Evolutionary conservation across 2,113 vertebrate genomes (phyloP), one percentile per base, ranked within the genome.

Genomic region (Phoenicopterus ruber): DNA sequence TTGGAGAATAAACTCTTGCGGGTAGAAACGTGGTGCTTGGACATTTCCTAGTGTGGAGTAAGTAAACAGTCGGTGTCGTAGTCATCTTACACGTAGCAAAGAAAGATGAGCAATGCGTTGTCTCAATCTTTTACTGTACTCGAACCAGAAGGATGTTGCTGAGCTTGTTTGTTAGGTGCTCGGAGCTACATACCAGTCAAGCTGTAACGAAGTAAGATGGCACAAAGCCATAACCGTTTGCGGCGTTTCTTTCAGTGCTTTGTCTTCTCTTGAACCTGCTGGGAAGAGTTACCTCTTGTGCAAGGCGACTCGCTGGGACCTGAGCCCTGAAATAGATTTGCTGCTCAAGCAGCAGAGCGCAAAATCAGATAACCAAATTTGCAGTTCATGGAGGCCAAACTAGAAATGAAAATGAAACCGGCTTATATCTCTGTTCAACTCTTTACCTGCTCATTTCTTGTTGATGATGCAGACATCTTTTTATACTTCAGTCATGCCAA

Each of bases 221-320:
- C 73, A 72, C 36, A 21, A 58, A 89, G 90, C 91, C 73, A n/a
- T 4, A 34, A 18, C 32, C 0, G 17, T 58, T 63, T 21, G 54
- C 0, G 0, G 42, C 0, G 0, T 55, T 78, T 67, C 31, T 71
- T 50, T 12, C 4, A 2, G 61, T 26, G 36, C 82, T 82, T 59
- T 73, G 70, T 80, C 69, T 95, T 69, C 57, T 50, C 22, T n/a
- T 29, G 79, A 76, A 21, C n/a, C 67, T 82, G 70, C 91, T 93
- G 92, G 80, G 85, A 90, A n/a, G 8, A 24, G 47, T 76, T 77
- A 7, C 67, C 26, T 78, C 46, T 59, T 38, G 38, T 59, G 59
- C 59, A 71, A 32, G 67, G 61, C 9, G 2, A 5, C 55, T 83
- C 2, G 0, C 22, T 47, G 44, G 49, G 52, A 78, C 52, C 55